Evolutionary conservation across 2,888 invertebrate species (phyloP).

Genomic region (Trachelus stipa): DNA sequence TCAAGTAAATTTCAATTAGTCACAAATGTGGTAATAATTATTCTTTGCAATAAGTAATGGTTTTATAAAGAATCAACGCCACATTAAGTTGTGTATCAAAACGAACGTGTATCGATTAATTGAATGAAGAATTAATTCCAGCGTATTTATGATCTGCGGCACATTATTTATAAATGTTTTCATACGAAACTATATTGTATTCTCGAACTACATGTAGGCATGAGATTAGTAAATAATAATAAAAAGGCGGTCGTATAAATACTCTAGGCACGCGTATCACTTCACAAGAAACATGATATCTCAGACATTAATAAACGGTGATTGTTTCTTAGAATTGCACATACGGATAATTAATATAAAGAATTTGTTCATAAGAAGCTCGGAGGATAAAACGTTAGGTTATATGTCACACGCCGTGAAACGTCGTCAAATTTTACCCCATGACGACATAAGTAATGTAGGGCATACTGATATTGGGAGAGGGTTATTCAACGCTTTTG

Average conservation of each 20-base stretch:
- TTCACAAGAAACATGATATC: background rate
- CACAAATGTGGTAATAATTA: background rate
- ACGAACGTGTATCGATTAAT: background rate
- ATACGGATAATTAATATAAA: background rate
- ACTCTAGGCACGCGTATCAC: conserved; percentile 7
- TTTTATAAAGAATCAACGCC: background rate
- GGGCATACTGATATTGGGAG: background rate
- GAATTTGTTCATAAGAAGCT: background rate
- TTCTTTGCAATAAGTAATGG: background rate
- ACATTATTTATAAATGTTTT: conserved; percentile 2
- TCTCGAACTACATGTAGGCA: background rate
- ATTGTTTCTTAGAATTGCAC: background rate
- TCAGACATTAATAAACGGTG: background rate
- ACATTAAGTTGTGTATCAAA: background rate
- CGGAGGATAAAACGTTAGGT: conserved; percentile 40
- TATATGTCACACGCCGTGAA: conserved; percentile 47
- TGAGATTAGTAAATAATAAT: conserved; percentile 3
- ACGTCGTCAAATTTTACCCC: conserved; percentile 15
- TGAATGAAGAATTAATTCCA: background rate
- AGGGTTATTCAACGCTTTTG: conserved; percentile 17
- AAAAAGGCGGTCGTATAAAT: background rate
- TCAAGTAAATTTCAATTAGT: background rate
- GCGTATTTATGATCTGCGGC: background rate
- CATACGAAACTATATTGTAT: conserved; percentile 1
- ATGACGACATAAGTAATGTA: conserved; percentile 4